Evolutionary conservation across 2,797 vertebrate species (phyloP), one percentile per base, ranked within the genome.

Genomic region (Vultur gryphus): DNA sequence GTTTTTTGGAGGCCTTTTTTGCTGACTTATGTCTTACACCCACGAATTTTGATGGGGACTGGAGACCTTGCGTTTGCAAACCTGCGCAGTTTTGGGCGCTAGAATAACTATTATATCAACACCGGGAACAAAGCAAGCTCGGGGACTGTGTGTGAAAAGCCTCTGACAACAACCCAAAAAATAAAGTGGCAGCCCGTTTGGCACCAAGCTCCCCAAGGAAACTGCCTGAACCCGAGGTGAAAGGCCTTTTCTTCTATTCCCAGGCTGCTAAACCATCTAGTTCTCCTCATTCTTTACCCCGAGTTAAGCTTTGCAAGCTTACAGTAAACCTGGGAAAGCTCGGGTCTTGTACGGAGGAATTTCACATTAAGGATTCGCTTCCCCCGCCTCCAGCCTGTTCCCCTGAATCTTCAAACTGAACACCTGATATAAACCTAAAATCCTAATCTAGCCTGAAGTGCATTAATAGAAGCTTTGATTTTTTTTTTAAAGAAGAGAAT

Each of bases 391-490:
- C 93, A 89, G 91, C 82, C 62, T 75, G 67, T 84, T 96, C 83
- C 91, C 92, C 89, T 89, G 88, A 92, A 95, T 97, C 93, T 89
- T 89, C 97, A 96, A 97, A 91, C 93, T 41, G 52, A 95, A 96
- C 93, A 98, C 97, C 97, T 98, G 97, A 96, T 80, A 91, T 58
- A 95, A 96, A 97, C 78, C 90, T 95, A 90, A 95, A 95, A 94
- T 83, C 95, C 91, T 94, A 93, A 97, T 97, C 95, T 96, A 94
- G 88, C 90, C 94, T 93, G 81, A 97, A 97, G 91, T 95, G 51
- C 89, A 88, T 96, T 95, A 95, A 92, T 72, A 81, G 54, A 39
- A 94, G 95, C 41, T 61, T 96, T 94, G 90, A 96, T 96, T 44
- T 29, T 81, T 96, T 89, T 41, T 96, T 86, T 85, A 65, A 93